Base-by-base conservation (phyloP, 2,888 invertebrate genomes). In the Gortyna flavago region DNA sequence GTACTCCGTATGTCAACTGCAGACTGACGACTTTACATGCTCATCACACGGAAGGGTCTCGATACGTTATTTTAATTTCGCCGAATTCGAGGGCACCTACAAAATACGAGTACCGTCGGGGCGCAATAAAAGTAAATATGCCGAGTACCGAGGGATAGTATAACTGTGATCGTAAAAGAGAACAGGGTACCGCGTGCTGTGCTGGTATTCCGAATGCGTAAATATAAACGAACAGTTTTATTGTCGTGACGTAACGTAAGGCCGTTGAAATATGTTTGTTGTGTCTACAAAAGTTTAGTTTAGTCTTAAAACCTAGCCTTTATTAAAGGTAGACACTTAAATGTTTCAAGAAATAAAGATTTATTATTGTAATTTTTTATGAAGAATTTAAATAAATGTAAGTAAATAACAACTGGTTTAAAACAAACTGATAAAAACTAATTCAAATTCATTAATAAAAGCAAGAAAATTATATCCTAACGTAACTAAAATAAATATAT, bases 121-220 rank as follows among this genome's bases (percentile, higher is more conserved):
- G 84, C 87, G 90, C 91, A 91, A 93, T 93, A 93, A 93, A 93
- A 93, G 92, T 92, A 93, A 93, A 93, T 93, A 93, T 92, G 90
- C 90, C 89, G 87, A 89, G 88, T 89, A 88, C 88, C 86, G 87
- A 85, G 89, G 88, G 87, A 88, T 89, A 86, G 88, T 85, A 87
- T 89, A 88, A 87, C 83, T 84, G 78, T 85, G 89, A 88, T 89
- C 91, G 90, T 91, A 91, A 91, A 91, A 88, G 84, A 75, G 85
- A 86, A 89, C 85, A 80, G 81, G 73, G 79, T 84, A 79, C 82
- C 74, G 80, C 76, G 76, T 79, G 80, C 75, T 81, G 71, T 57
- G 62, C 79, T 69, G 75, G 86, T 73, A 80, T 83, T 78, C 75
- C 57, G 44, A 80, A 80, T 75, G 74, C 80, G 87, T 88, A 85